A percentile compares a stretch with the other conserved stretches of the same genome.
phyloP scores from a whole-genome alignment of 1,140 invertebrate species.

The Drosophila virilis region DNA sequence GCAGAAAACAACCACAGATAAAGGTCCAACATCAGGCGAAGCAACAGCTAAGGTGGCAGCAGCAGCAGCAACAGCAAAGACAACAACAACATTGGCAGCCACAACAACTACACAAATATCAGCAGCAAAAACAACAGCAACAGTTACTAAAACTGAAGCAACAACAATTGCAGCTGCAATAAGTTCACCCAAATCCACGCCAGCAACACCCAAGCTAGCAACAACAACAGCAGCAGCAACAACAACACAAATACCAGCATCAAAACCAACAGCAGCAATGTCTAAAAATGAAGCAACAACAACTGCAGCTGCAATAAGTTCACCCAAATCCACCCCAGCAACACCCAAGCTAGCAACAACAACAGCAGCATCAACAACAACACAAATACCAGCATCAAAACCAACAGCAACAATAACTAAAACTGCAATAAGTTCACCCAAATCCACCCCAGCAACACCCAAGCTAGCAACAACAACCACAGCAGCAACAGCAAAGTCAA shows the following conservation, averaged over 20 bases:
- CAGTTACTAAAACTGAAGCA: constrained; percentile 6
- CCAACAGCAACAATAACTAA: constrained; percentile 5
- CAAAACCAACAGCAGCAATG: background rate
- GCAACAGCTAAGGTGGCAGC: background rate
- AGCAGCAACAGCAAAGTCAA: constrained; percentile 8
- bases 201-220: constrained; percentile 28
- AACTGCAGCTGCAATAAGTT: constrained; percentile 7
- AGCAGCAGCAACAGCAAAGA: background rate
- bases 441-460: constrained; percentile 12
- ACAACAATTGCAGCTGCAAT: constrained; percentile 1
- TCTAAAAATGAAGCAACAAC: background rate
- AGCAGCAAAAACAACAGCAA: background rate
- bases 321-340: background rate
- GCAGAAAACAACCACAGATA: constrained; percentile 1
- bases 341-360: constrained; percentile 8
- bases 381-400: background rate
- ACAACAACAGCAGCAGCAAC: constrained; percentile 19
- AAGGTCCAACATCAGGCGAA: background rate
- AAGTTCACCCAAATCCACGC: background rate
- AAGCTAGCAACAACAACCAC: constrained; percentile 7
- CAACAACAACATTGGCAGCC: background rate
- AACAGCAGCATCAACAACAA: background rate
- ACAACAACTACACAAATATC: too few relatives aligned
- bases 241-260: background rate
- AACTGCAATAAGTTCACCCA: constrained; percentile 19